Evolutionary conservation across 2,888 invertebrate genomes (phyloP).

Genomic region (Ochropleura plecta): DNA sequence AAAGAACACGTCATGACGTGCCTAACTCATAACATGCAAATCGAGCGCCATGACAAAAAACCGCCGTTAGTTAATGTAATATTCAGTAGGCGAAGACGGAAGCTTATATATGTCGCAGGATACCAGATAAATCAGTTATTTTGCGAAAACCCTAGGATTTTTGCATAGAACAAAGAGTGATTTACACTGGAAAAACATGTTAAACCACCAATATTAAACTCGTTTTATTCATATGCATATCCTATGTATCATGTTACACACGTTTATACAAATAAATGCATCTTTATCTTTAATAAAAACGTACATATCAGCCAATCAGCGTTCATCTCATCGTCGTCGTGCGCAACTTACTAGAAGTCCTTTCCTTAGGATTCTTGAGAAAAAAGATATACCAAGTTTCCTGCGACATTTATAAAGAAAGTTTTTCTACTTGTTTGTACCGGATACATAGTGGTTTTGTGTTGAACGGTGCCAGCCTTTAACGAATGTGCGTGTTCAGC

Average conservation of each 20-base stretch:
- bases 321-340: background rate
- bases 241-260: too few species aligned
- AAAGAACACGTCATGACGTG: constrained; percentile 58
- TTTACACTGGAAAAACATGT: too few species aligned
- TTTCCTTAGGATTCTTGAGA: background rate
- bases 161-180: background rate
- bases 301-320: background rate
- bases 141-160: background rate
- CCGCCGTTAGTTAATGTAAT: constrained; percentile 84
- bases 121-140: background rate
- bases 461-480: constrained; percentile 25
- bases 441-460: constrained; percentile 38
- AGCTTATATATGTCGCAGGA: constrained; percentile 70
- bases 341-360: background rate
- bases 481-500: constrained; percentile 2
- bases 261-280: too few species aligned
- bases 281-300: background rate
- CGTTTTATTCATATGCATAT: too few species aligned
- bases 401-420: constrained; percentile 73
- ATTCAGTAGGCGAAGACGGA: constrained; percentile 82
- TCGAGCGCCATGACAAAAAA: constrained; percentile 81
- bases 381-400: background rate
- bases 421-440: constrained; percentile 68
- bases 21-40: constrained; percentile 87
- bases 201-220: too few species aligned